Conservation (phyloP, 2,113 vertebrate genomes). For the Rousettus leschenaultii region DNA sequence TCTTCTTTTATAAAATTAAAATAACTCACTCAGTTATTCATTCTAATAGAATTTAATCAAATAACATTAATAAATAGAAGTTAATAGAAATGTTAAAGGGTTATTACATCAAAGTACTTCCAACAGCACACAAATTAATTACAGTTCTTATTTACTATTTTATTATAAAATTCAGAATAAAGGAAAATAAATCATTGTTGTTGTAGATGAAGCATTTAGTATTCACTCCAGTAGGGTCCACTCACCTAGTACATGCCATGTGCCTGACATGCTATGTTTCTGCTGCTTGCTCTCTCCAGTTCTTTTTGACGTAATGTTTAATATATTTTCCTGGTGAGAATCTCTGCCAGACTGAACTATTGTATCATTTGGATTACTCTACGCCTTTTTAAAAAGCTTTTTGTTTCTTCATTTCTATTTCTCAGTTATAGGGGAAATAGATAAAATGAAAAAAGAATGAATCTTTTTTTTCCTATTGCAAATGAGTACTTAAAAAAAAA, state of each 20-base stretch:
- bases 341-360: background rate
- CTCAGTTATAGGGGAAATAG: background rate
- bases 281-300: background rate
- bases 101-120: background rate
- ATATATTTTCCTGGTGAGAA: background rate
- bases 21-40: background rate
- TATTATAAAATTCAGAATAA: background rate
- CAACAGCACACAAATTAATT: background rate
- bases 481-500: background rate
- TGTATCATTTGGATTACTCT: background rate
- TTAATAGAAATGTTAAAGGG: background rate
- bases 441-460: background rate
- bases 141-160: background rate
- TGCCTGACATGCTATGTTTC: background rate
- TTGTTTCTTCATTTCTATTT: constrained; percentile 1
- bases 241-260: too few species aligned
- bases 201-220: background rate
- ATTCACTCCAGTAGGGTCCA: background rate
- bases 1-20: constrained; percentile 8
- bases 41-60: constrained; percentile 2
- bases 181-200: background rate
- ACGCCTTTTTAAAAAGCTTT: background rate
- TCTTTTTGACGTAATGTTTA: background rate
- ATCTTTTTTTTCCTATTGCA: background rate
- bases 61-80: constrained; percentile 25